Percentiles rank a stretch among this genome's conserved stretches.
phyloP scores from a whole-genome alignment of 2,797 vertebrate genomes.

The Eulemur rubriventer region DNA sequence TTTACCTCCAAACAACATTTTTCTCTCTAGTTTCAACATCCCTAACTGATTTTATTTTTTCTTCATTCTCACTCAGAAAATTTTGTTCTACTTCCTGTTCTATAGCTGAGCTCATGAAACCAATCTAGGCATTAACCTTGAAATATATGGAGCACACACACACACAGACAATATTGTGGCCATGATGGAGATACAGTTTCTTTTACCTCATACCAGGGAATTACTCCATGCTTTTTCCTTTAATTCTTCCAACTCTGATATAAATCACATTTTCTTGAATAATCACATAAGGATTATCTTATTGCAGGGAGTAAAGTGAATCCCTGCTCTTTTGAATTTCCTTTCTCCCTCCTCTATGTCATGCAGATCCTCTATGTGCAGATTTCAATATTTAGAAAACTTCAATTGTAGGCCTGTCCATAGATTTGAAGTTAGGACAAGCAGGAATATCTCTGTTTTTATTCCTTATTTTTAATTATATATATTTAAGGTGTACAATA shows the following conservation, averaged over 20 bases:
- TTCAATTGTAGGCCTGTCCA: not conserved
- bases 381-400: not conserved
- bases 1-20: not conserved
- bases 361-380: not conserved
- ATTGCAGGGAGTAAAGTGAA: not conserved
- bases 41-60: not conserved
- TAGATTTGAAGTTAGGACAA: not conserved
- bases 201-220: not conserved
- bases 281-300: not conserved
- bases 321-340: not conserved
- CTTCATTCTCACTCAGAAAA: not conserved
- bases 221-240: not conserved
- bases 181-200: not conserved
- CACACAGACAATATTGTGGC: not conserved
- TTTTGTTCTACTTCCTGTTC: not conserved
- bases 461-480: not conserved
- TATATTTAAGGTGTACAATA: not conserved
- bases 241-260: not conserved
- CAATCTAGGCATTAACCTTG: not conserved
- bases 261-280: not conserved
- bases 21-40: not conserved
- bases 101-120: not conserved
- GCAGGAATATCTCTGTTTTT: not conserved
- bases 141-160: not conserved
- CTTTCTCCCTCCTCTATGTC: not conserved